A percentile compares a stretch with the other conserved stretches of the same genome.
These are phyloP conservation scores for Actinemys pallida DNA, from an alignment of 2,113 vertebrate genomes.

Conservation along the genomic window DNA sequence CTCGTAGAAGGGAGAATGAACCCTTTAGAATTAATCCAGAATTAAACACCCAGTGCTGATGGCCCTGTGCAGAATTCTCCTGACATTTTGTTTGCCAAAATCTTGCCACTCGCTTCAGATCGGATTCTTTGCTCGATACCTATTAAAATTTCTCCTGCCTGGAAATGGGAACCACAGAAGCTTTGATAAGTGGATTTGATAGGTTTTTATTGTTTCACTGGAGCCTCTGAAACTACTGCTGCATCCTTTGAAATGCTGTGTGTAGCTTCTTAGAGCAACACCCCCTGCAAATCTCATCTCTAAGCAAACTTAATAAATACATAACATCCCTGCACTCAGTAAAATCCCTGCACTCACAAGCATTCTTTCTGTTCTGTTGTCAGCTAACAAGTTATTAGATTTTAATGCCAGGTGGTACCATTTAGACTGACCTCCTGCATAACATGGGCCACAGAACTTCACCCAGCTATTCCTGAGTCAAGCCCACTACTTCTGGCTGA, in stretches of 20 bases:
- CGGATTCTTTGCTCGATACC: background rate
- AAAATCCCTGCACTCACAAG: background rate
- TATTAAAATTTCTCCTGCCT: background rate
- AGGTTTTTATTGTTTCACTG: background rate
- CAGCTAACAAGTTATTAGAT: background rate
- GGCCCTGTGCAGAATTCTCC: background rate
- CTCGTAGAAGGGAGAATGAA: background rate
- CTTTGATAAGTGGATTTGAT: background rate
- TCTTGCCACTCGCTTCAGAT: background rate
- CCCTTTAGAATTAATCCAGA: background rate
- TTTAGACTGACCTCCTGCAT: background rate
- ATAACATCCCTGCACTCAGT: background rate
- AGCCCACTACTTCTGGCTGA: background rate
- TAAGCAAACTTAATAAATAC: background rate
- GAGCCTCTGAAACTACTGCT: background rate
- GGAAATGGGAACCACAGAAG: background rate
- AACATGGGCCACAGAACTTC: background rate
- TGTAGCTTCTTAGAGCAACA: background rate
- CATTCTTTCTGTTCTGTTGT: background rate
- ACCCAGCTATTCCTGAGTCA: background rate
- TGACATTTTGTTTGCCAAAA: background rate
- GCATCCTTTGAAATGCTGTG: background rate
- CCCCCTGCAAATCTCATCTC: background rate
- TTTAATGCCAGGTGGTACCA: background rate
- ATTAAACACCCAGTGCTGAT: accelerated